phyloP scores from a whole-genome alignment of 2,888 invertebrate species.

The Idaea aversata region DNA sequence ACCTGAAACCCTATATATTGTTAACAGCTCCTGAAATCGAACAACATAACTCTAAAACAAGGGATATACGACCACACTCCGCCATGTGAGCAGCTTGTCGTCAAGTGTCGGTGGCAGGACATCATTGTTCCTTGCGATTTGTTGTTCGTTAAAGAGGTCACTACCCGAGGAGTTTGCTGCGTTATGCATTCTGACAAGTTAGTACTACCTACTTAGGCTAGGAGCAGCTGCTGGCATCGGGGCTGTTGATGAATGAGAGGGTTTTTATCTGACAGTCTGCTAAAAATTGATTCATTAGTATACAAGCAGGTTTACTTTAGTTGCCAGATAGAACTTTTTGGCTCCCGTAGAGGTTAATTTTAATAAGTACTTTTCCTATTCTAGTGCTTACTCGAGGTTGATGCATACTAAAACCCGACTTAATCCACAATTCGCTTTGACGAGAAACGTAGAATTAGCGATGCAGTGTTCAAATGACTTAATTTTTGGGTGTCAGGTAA shows the following conservation, averaged over 20 bases:
- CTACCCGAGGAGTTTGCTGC: conserved; percentile 58
- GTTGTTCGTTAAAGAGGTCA: conserved; percentile 51
- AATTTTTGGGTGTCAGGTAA: conserved; percentile 49
- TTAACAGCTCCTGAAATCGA: conserved; percentile 6
- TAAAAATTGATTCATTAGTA: not conserved
- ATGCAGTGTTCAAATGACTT: conserved; percentile 46
- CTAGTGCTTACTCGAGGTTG: conserved; percentile 25
- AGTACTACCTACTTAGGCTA: conserved; percentile 18
- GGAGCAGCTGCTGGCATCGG: no score
- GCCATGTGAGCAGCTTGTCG: conserved; percentile 41
- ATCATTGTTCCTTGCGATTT: conserved; percentile 40
- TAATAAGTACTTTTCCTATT: not conserved
- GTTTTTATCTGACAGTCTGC: no score
- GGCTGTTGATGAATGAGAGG: no score
- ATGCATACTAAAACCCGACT: conserved; percentile 14
- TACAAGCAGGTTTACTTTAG: no score
- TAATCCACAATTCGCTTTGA: conserved; percentile 15
- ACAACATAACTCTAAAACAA: conserved; percentile 44
- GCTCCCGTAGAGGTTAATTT: no score
- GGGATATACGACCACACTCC: conserved; percentile 43
- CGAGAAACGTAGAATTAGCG: conserved; percentile 41
- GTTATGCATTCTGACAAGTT: conserved; percentile 48
- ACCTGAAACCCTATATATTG: not conserved
- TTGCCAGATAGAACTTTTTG: not conserved
- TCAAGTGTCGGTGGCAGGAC: conserved; percentile 52